Conservation (phyloP, 2,797 vertebrate species). For the Adelosebastes latens region DNA sequence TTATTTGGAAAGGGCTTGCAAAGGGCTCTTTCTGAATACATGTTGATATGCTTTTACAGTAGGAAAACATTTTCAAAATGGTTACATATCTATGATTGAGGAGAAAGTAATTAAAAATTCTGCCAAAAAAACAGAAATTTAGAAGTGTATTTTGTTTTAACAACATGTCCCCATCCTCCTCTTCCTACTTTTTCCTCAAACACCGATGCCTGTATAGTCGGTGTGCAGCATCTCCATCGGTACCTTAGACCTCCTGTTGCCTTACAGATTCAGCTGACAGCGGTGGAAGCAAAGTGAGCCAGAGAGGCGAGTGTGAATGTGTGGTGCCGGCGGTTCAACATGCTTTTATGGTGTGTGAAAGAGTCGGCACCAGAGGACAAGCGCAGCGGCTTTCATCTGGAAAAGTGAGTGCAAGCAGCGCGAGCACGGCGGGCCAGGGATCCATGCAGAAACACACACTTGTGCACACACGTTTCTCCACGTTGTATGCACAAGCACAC, state of each 20-base stretch:
- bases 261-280: slow-evolving; percentile 47
- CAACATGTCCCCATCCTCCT: background rate
- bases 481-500: background rate
- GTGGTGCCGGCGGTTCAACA: slow-evolving; percentile 28
- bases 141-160: background rate
- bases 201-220: background rate
- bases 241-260: slow-evolving; percentile 22
- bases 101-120: background rate
- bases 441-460: background rate
- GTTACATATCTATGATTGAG: too few species aligned
- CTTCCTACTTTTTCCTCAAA: background rate
- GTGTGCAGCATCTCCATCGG: slow-evolving; percentile 4
- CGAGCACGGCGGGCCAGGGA: background rate
- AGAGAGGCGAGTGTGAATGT: slow-evolving; percentile 39
- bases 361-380: slow-evolving; percentile 42
- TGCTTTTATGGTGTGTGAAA: slow-evolving; percentile 44
- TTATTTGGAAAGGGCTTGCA: background rate
- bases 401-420: slow-evolving; percentile 35
- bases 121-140: background rate
- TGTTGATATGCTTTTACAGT: background rate
- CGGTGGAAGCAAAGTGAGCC: slow-evolving; percentile 21
- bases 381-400: slow-evolving; percentile 45
- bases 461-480: background rate
- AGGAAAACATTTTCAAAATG: background rate
- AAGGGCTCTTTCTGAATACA: background rate